Evolutionary conservation across 1,140 invertebrate genomes (phyloP).

Genomic region (Drosophila ohnishii): DNA sequence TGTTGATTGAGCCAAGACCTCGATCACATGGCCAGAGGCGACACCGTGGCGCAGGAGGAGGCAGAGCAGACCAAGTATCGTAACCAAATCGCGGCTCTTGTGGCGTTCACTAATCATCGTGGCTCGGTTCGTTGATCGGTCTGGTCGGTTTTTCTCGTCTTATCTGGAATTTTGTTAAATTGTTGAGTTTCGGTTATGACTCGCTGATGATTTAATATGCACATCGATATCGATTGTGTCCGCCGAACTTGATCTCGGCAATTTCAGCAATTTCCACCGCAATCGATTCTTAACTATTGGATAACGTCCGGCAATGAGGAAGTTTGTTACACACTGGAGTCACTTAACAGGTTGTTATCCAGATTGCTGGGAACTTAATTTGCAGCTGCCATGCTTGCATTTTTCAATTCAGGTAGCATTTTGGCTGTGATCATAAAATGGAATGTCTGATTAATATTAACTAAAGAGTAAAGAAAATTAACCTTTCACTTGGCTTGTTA

Average conservation of each 20-base stretch:
- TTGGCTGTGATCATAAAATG: slow-evolving; percentile 26
- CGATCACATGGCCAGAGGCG: slow-evolving; percentile 59
- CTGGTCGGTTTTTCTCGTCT: slow-evolving; percentile 33
- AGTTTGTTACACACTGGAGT: slow-evolving; percentile 20
- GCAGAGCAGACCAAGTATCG: slow-evolving; percentile 61
- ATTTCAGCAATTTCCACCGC: slow-evolving; percentile 20
- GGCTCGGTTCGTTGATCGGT: slow-evolving; percentile 55
- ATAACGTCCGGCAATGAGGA: slow-evolving; percentile 41
- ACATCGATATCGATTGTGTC: slow-evolving; percentile 44
- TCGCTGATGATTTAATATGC: slow-evolving; percentile 58
- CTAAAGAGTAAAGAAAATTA: slow-evolving; percentile 37
- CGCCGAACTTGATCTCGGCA: slow-evolving; percentile 42
- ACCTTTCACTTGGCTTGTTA: slow-evolving; percentile 44
- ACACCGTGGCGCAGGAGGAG: slow-evolving; percentile 29
- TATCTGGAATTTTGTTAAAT: slow-evolving; percentile 70
- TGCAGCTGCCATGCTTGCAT: slow-evolving; percentile 3
- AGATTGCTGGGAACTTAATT: slow-evolving; percentile 44
- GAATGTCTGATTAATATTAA: slow-evolving; percentile 34
- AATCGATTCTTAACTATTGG: slow-evolving; percentile 44
- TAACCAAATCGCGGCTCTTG: slow-evolving; percentile 75
- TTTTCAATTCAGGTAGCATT: slow-evolving; percentile 34
- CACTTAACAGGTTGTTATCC: slow-evolving; percentile 52
- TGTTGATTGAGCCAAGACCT: slow-evolving; percentile 66
- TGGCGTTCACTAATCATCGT: slow-evolving; percentile 81
- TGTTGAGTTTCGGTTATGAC: slow-evolving; percentile 51